Base-by-base conservation (phyloP, 2,113 vertebrate genomes). In the Polypterus bichir region DNA sequence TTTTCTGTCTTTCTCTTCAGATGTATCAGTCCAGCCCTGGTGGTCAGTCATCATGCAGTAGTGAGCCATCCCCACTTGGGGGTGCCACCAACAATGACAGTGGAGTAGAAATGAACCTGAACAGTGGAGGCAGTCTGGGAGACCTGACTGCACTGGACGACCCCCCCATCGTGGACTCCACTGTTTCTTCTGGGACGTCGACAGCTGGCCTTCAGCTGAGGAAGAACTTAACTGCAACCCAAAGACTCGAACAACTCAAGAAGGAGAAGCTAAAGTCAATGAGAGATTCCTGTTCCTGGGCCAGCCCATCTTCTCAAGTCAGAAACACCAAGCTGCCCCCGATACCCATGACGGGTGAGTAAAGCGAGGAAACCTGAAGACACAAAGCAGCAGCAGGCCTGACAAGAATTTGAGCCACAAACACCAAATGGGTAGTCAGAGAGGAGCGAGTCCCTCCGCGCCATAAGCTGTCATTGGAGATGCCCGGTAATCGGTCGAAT, bases 11-110 rank as follows among this genome's bases (percentile, higher is more conserved):
- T 47, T 66, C 5, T 49, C 72, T 64, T 2, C 81, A 98, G 96
- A 88, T 91, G 72, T 95, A 93, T 87, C 94, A 98, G 84, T 91
- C 94, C 89, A 98, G 96, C 77, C 95, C 95, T 78, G 91, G 92
- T 68, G 94, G 93, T 76, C 93, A 94, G 79, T 98, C 94, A 0
- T 97, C 95, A n/a, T 99, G 93, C 72, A 97, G 94, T 86, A 97
- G 95, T 55, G 93, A 98, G 78, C 92, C 90, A 9, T 99, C 96
- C 64, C 95, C 94, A 68, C 91, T 96, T 83, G 88, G 92, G 81
- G 93, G 88, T 71, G 75, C 85, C 91, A 91, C 88, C 91, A 94
- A 97, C 90, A 91, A 93, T 76, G 92, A 97, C 88, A 97, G 94
- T 74, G 91, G 94, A 79, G 89, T 97, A 90, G 96, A 97, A 83